Base-by-base conservation (phyloP, 64 coral and sea anemone genomes). In the Pocillopora verrucosa region DNA sequence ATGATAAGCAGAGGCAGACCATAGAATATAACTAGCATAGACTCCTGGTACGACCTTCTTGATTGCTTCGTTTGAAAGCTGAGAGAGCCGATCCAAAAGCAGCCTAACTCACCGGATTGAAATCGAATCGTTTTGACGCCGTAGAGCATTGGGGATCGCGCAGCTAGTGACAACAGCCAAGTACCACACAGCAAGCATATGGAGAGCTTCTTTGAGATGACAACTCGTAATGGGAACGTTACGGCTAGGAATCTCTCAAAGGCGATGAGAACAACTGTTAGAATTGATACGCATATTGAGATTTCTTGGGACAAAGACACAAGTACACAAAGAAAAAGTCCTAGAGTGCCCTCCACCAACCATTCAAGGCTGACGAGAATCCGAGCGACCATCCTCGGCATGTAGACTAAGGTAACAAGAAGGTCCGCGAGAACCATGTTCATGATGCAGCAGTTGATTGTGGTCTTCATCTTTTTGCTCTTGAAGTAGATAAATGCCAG, bases 401-500 rank as follows among this genome's bases (percentile, higher is more conserved):
- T 83, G 61, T 83, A 83, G 3, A 83, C 80, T 13, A 67, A 16
- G 0, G 80, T 83, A 5, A 83, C 6, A 9, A 83, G 36, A n/a
- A 83, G 35, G 34, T 83, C 80, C 38, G 80, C 60, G 19, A 83
- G 24, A 1, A 83, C 80, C 80, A 83, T 65, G 62, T 83, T 83
- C 80, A 83, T 83, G 17, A 83, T 67, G 36, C 61, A 83, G 67
- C 19, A 67, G 61, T 67, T 83, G 10, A 65, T 36, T 0, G 60
- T 36, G 45, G 65, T 83, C 80, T 34, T 83, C 80, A 83, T 25
- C 2, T 9, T 45, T 36, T 83, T 83, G 80, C 35, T 83, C 26
- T 63, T 83, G 62, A n/a, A 83, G 59, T 41, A 83, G 16, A 83
- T 36, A 19, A 36, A 83, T 38, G 61, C 80, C 24, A 83, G 5